Evolutionary conservation across 2,113 vertebrate genomes (phyloP), one percentile per base, ranked within the genome.

Genomic region (Oceanites oceanicus): DNA sequence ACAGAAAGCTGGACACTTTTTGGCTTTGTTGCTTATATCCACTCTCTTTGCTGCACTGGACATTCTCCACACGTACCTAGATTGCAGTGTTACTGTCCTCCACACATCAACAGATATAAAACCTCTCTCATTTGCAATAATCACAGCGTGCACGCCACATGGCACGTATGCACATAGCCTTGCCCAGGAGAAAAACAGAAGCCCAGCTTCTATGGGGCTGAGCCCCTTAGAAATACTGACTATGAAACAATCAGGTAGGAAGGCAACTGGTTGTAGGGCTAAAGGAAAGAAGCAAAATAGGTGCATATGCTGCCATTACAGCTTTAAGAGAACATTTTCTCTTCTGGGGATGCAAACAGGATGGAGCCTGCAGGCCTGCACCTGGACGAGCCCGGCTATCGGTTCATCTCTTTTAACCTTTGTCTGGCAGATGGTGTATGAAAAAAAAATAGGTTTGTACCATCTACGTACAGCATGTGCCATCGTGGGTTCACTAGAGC

Each of bases 401-500:
- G 0, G 12, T 66, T 85, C 26, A 44, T 58, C 34, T 53, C 68
- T 80, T 81, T 36, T 34, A 86, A 80, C 36, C 5, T 91, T 87
- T 94, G 56, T 88, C 76, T 89, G 50, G 32, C 73, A 88, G 80
- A 85, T 88, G 70, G 42, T 73, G 38, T 38, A 82, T 50, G 59
- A 92, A 74, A 63, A 72, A 73, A 84, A 65, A 88, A 67, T 7
- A 20, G 25, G 44, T 70, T 89, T 92, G 66, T 70, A 89, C 59
- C 91, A 78, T 49, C 47, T 42, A 91, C 36, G n/a, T 94, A 44
- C 29, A 87, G 62, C 73, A 45, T 20, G 44, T 74, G 86, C 78
- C 45, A 6, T 61, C 4, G 11, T 74, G 86, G 68, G 52, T 65
- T 94, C 94, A 96, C 22, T 79, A 56, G 89, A 96, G 92, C 93